Conservation (phyloP, 2,797 vertebrate species). For the Eleutherodactylus coqui region DNA sequence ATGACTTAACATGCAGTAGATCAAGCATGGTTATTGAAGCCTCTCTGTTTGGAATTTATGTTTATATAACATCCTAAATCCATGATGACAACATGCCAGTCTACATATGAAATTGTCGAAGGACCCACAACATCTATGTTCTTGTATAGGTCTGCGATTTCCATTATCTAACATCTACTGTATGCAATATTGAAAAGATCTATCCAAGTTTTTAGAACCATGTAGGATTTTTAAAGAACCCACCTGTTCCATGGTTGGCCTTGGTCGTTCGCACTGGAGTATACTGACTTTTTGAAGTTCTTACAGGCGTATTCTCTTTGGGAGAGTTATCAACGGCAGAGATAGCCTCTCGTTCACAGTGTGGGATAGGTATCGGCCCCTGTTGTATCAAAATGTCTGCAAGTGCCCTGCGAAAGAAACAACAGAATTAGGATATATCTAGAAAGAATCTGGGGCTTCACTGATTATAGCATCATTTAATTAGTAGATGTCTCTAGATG, state of each 20-base stretch:
- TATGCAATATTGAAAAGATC: not conserved
- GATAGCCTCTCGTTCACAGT: slow-evolving; percentile 97
- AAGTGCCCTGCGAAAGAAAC: slow-evolving; percentile 84
- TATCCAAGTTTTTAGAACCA: not conserved
- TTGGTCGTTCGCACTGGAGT: slow-evolving; percentile 93
- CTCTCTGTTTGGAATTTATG: no score
- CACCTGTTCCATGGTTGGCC: slow-evolving; percentile 85
- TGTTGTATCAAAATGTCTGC: slow-evolving; percentile 97
- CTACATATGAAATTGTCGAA: no score
- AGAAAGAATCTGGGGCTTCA: no score
- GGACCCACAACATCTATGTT: not conserved
- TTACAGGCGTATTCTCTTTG: slow-evolving; percentile 94
- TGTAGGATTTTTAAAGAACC: not conserved
- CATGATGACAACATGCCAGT: no score
- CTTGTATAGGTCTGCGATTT: not conserved
- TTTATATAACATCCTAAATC: no score
- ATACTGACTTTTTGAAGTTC: slow-evolving; percentile 96
- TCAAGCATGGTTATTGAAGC: no score
- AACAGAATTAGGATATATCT: not conserved
- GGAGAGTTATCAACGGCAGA: slow-evolving; percentile 94
- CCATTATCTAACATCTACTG: not conserved
- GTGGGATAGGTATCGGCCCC: slow-evolving; percentile 96
- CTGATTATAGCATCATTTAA: no score
- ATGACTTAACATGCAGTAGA: no score
- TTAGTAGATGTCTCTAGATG: not conserved